phyloP scores from a whole-genome alignment of 2,888 invertebrate species.

The Pterostichus madidus region DNA sequence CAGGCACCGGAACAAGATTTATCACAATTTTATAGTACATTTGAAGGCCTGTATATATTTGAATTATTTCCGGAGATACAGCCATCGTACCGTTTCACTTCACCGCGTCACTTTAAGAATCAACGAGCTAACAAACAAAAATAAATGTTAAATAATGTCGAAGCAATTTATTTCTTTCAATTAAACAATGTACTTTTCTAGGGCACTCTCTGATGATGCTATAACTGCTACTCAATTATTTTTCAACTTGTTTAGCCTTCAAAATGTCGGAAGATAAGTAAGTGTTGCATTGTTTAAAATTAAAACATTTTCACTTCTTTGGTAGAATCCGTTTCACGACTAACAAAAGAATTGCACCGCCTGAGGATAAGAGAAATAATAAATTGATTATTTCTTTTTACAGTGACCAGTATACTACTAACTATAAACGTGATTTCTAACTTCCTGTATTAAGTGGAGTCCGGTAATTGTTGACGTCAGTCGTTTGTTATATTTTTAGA shows the following conservation, averaged over 20 bases:
- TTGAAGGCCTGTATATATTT: too few relatives aligned
- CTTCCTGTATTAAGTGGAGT: slow-evolving; percentile 34
- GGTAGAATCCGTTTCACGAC: slow-evolving; percentile 1
- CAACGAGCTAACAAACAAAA: too few relatives aligned
- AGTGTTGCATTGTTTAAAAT: slow-evolving; percentile 3
- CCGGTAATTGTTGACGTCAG: slow-evolving; percentile 47
- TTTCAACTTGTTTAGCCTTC: neutral
- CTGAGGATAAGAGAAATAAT: slow-evolving; percentile 10
- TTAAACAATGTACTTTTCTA: neutral
- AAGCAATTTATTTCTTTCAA: neutral
- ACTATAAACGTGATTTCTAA: slow-evolving; percentile 26
- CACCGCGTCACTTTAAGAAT: too few relatives aligned
- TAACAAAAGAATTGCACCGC: slow-evolving; percentile 19
- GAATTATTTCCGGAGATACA: too few relatives aligned
- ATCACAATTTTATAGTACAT: too few relatives aligned
- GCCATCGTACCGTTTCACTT: too few relatives aligned
- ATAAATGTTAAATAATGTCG: neutral
- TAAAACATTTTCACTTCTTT: slow-evolving; percentile 13
- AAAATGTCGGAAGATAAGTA: slow-evolving; percentile 2
- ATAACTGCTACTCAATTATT: neutral
- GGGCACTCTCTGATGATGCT: slow-evolving; percentile 3
- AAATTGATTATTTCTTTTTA: slow-evolving; percentile 36
- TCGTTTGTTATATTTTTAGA: slow-evolving; percentile 50
- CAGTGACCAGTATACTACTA: neutral
- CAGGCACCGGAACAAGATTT: too few relatives aligned